These are phyloP conservation scores for Rhinoderma darwinii DNA, from an alignment of 2,113 vertebrate species.

Conservation along the genomic window DNA sequence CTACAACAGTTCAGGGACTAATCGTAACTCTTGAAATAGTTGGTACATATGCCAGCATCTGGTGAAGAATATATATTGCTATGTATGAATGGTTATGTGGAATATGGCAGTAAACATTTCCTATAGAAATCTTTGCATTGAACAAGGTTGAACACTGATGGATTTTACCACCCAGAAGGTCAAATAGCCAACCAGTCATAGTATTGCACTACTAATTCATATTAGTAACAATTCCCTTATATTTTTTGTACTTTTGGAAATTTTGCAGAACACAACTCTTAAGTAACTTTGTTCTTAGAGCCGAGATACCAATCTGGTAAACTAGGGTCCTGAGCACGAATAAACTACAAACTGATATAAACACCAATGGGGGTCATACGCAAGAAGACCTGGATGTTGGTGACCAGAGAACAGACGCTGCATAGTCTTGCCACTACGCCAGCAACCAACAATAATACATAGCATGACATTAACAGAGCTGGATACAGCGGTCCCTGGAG, in stretches of 20 bases:
- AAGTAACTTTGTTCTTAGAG: neutral
- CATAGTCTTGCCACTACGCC: neutral
- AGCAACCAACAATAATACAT: neutral
- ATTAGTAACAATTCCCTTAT: slow-evolving; percentile 37
- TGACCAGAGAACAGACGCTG: neutral
- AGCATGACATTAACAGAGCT: neutral
- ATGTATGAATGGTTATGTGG: neutral
- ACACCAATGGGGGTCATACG: slow-evolving; percentile 6
- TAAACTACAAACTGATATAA: neutral
- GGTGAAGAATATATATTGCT: neutral
- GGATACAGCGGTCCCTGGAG: neutral
- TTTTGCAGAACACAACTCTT: neutral
- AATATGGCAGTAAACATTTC: neutral
- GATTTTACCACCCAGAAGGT: neutral
- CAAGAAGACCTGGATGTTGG: neutral
- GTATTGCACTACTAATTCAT: slow-evolving; percentile 1
- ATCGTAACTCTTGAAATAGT: neutral
- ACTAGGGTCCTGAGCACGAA: neutral
- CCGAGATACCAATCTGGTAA: neutral
- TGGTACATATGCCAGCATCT: neutral
- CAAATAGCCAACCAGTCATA: neutral
- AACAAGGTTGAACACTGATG: neutral
- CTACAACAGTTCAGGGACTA: neutral
- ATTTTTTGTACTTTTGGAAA: neutral
- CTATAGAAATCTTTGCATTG: neutral